Base-by-base conservation (phyloP, 2,113 vertebrate genomes). In the Cynoglossus semilaevis region DNA sequence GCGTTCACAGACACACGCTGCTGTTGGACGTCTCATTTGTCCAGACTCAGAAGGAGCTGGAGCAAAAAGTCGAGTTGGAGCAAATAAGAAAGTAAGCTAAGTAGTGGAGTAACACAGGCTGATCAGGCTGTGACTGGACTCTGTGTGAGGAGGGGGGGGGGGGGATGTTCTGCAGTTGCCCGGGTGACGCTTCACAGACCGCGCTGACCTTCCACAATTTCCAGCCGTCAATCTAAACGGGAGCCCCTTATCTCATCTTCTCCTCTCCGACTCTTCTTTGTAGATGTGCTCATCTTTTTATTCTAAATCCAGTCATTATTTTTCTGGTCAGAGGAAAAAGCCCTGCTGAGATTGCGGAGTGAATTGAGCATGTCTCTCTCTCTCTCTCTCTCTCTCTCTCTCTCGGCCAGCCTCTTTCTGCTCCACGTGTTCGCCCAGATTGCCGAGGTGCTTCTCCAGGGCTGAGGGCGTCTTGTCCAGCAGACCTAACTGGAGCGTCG, bases 231-330 rank as follows among this genome's bases (percentile, higher is more conserved):
- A 89, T 91, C 88, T 79, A 77, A 90, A 87, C 67, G 73, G 56
- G 72, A 79, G 80, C 62, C 79, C 83, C 82, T 79, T 76, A 79
- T 80, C 79, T 82, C 74, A 57, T 63, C 66, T 75, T 60, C 76
- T 67, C 74, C 52, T n/a, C n/a, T n/a, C 59, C 62, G 58, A 41
- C 82, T 63, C 82, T 84, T 63, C 78, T 87, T 88, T 88, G 81
- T 89, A 84, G 88, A 89, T 81, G 82, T 80, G 79, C 88, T 85
- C 88, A 89, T 90, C 83, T 89, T 89, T 90, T 90, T 90, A 90
- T 90, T 90, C 87, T 87, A 91, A 89, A 89, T 86, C 84, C 87
- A 77, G 82, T 86, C 80, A 87, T 90, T 91, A 91, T 85, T 73
- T 85, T 88, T 89, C 80, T 85, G 83, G 81, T 85, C 89, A 87